These are phyloP conservation scores for Sinopyrophorus schimmeli DNA, from an alignment of 2,888 invertebrate species.

Conservation along the genomic window DNA sequence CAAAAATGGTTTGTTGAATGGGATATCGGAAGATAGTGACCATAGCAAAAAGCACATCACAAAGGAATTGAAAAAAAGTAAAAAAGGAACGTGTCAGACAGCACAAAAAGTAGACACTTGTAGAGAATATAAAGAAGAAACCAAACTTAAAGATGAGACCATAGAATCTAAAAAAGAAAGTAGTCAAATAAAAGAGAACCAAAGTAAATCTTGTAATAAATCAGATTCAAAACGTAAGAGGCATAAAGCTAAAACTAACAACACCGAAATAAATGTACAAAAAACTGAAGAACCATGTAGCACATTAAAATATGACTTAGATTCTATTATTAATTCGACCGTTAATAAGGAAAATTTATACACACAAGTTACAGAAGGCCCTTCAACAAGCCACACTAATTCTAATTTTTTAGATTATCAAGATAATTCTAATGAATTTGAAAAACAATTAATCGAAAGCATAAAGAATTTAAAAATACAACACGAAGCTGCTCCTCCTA, in stretches of 20 bases:
- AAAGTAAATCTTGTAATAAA: conserved; percentile 21
- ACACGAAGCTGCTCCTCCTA: conserved; percentile 10
- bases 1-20: conserved; percentile 43
- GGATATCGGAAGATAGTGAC: conserved; percentile 30
- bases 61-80: conserved; percentile 15
- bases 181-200: conserved; percentile 17
- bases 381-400: conserved; percentile 16
- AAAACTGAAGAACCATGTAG: conserved; percentile 19
- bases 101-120: too few species aligned
- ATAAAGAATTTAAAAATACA: conserved; percentile 31
- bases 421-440: conserved; percentile 21
- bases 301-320: conserved; percentile 37
- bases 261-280: conserved; percentile 19
- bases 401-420: conserved; percentile 14
- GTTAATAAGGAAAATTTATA: conserved; percentile 11
- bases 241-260: conserved; percentile 37
- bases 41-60: conserved; percentile 25
- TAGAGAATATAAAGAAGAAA: conserved; percentile 6
- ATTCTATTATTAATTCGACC: conserved; percentile 32
- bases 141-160: conserved; percentile 5
- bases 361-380: conserved; percentile 32
- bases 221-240: conserved; percentile 28
- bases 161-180: too few species aligned
- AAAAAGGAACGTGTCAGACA: conserved; percentile 6
- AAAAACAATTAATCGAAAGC: conserved; percentile 30